Conservation (phyloP, 2,113 vertebrate genomes). For the Columba livia region DNA sequence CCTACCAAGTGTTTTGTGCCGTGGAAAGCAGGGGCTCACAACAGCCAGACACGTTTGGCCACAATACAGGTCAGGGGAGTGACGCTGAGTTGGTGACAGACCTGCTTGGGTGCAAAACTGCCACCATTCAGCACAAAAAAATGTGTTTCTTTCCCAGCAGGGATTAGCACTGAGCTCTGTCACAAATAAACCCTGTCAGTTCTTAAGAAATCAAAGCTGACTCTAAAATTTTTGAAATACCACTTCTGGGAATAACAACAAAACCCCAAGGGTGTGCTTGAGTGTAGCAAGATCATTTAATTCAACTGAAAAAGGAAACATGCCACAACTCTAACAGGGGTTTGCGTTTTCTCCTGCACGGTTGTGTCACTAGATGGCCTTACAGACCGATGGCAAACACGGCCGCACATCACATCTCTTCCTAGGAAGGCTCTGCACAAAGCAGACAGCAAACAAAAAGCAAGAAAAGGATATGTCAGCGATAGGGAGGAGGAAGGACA, state of each 20-base stretch:
- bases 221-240: background rate
- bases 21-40: background rate
- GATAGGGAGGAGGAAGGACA: background rate
- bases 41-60: rapidly evolving
- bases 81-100: background rate
- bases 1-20: background rate
- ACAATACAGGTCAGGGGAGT: background rate
- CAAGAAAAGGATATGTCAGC: background rate
- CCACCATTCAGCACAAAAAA: background rate
- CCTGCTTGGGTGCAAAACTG: background rate
- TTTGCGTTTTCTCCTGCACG: background rate
- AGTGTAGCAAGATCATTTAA: background rate
- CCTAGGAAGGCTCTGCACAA: background rate
- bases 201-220: background rate
- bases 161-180: background rate
- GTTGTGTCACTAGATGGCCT: conserved; percentile 68
- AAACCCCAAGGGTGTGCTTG: background rate
- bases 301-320: background rate
- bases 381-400: background rate
- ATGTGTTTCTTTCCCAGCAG: background rate
- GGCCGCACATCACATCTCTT: background rate
- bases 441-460: background rate
- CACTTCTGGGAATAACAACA: background rate
- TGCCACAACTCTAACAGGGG: background rate
- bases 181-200: background rate